phyloP scores from a whole-genome alignment of 1,140 invertebrate genomes.

The Bombus ignitus region DNA sequence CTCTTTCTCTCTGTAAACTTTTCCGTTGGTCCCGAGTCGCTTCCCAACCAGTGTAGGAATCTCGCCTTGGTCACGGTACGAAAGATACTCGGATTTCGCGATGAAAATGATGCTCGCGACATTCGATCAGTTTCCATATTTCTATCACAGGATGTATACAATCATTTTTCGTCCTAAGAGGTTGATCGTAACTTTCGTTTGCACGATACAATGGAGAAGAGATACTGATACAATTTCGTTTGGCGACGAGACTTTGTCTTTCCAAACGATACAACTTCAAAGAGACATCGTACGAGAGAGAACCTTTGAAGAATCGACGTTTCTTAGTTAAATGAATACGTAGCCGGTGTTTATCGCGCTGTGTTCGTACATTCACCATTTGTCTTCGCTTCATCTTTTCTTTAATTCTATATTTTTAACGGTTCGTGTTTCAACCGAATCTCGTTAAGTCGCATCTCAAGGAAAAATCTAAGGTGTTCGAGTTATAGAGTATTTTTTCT shows the following conservation, averaged over 20 bases:
- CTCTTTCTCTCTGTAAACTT: constrained; percentile 5
- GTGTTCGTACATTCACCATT: background rate
- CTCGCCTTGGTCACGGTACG: background rate
- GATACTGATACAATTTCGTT: background rate
- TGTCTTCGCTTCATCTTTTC: background rate
- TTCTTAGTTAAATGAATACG: no score
- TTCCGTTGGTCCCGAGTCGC: background rate
- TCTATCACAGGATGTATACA: background rate
- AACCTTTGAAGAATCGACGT: no score
- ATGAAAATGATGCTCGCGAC: background rate
- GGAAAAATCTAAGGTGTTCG: no score
- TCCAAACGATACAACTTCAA: no score
- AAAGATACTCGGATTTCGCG: background rate
- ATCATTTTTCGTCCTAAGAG: no score
- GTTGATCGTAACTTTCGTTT: no score
- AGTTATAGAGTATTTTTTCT: no score
- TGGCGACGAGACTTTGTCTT: no score
- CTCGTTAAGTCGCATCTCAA: no score
- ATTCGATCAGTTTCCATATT: background rate
- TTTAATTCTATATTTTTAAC: background rate
- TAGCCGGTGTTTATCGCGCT: background rate
- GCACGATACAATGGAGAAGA: background rate
- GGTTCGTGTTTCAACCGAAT: no score
- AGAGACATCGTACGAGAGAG: no score
- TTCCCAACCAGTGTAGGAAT: background rate